Conservation (phyloP, 2,888 invertebrate genomes). For the Scaptomyza caliginosa region DNA sequence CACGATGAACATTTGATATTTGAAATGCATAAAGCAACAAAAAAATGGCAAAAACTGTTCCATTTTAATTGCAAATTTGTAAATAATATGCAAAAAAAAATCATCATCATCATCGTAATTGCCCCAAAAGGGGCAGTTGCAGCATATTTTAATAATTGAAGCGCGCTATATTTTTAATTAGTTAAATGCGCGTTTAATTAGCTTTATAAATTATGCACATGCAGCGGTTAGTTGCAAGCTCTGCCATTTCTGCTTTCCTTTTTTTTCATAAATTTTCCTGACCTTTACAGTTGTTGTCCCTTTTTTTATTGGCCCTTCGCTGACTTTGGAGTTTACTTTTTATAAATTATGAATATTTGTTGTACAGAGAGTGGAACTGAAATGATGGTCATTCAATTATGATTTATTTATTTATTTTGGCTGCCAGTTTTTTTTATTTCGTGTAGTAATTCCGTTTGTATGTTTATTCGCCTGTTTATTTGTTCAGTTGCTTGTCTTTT, state of each 20-base stretch:
- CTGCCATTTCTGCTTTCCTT: conserved; percentile 2
- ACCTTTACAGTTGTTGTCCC: conserved; percentile 15
- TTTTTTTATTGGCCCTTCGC: conserved; percentile 5
- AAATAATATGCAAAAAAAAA: conserved; percentile 10
- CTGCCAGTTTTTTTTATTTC: conserved; percentile 37
- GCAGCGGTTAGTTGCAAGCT: conserved; percentile 70
- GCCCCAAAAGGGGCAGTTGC: conserved; percentile 16
- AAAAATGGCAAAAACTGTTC: conserved; percentile 38
- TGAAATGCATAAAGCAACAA: conserved; percentile 28
- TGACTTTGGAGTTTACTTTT: conserved; percentile 41
- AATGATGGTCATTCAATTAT: conserved; percentile 50
- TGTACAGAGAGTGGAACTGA: conserved; percentile 29
- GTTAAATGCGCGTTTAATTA: conserved; percentile 80
- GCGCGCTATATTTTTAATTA: conserved; percentile 76
- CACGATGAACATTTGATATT: conserved; percentile 47
- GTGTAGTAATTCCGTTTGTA: conserved; percentile 35
- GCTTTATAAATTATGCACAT: conserved; percentile 80
- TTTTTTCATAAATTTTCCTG: conserved; percentile 38
- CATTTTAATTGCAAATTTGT: conserved; percentile 68
- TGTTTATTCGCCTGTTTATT: conserved; percentile 42
- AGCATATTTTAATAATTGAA: conserved; percentile 78
- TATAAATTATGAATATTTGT: conserved; percentile 64
- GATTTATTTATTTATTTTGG: conserved; percentile 70
- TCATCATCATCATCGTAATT: conserved; percentile 3
- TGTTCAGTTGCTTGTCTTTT: conserved; percentile 59